Base-by-base conservation (phyloP, 2,113 vertebrate genomes). In the Hemibagrus wyckioides region DNA sequence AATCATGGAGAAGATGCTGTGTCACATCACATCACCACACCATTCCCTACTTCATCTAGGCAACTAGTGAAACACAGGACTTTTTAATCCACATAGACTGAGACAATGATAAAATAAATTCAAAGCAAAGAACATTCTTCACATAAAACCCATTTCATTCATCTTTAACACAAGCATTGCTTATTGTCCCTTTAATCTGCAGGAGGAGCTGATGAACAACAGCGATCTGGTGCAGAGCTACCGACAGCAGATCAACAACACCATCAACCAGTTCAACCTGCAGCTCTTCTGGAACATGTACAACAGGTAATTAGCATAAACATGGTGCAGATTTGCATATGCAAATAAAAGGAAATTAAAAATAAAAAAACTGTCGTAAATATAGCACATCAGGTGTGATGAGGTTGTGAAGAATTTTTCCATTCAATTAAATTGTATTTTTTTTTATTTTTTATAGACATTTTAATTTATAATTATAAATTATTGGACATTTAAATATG, bases 211-310 rank as follows among this genome's bases (percentile, higher is more conserved):
- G 92, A 94, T 97, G 94, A 97, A 92, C 94, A 99, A 97, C 95
- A 97, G 97, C 0, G 98, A 99, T 90, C 92, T 99, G 90, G 97
- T 99, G 89, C 98, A 99, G 95, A 99, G 96, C 90, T 99, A 99
- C 92, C 92, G 97, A 85, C 97, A 99, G 93, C 98, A 99, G 95
- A 99, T 99, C 0, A 93, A 94, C 90, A 98, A 95, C 2, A 95
- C 94, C 73, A 89, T 99, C 92, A 99, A 99, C 95, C 97, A 98
- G 94, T 97, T 96, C 94, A 99, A 99, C 92, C 95, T 99, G 92
- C 98, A 99, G 94, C 98, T 99, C 80, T 99, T 99, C 96, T 98
- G 98, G 97, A 99, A 97, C 94, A 97, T 99, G 97, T 99, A 99
- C 94, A 99, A 99, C 92, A 95, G 98, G 98, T 99, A 90, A 83